A percentile compares a stretch with the other conserved stretches of the same genome.
Conservation (phyloP, 2,113 vertebrate genomes). For the Monarcha castaneiventris region DNA sequence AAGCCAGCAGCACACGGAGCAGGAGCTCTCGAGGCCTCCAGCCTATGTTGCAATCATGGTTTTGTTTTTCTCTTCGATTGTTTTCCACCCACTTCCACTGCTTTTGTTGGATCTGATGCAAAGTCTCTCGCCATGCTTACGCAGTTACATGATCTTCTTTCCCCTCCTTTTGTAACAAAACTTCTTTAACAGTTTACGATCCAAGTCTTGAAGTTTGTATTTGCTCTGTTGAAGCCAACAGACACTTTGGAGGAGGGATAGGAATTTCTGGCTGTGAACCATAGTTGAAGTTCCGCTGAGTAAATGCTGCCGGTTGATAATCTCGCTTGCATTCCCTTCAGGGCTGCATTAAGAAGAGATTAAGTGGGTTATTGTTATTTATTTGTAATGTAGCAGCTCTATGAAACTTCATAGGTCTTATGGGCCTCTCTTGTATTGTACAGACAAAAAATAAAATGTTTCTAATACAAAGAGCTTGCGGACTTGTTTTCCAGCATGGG, state of each 20-base stretch:
- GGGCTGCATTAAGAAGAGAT: conserved; percentile 36
- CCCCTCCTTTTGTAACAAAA: not conserved
- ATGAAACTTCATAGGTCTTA: not conserved
- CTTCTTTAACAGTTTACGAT: not conserved
- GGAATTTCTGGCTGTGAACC: not conserved
- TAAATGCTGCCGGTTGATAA: not conserved
- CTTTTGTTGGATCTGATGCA: conserved; percentile 26
- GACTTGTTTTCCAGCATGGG: not conserved
- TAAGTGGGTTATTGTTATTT: conserved; percentile 54
- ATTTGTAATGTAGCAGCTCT: conserved; percentile 9
- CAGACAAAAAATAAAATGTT: conserved; percentile 47
- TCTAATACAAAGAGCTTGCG: not conserved
- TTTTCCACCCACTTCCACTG: conserved; percentile 6
- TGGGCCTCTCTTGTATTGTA: not conserved
- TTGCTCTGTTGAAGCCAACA: not conserved
- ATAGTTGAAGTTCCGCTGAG: not conserved
- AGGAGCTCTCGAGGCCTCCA: not conserved
- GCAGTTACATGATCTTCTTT: not conserved
- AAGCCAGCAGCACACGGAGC: not conserved
- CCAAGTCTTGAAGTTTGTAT: not conserved
- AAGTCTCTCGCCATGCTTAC: not conserved
- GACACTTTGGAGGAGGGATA: not conserved
- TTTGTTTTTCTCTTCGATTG: conserved; percentile 5
- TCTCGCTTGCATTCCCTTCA: conserved; percentile 21
- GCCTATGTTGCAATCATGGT: not conserved